These are phyloP conservation scores for Catostylus mosaicus DNA, from an alignment of 30 jellyfish, hydroid and myxozoan genomes.

Conservation along the genomic window DNA sequence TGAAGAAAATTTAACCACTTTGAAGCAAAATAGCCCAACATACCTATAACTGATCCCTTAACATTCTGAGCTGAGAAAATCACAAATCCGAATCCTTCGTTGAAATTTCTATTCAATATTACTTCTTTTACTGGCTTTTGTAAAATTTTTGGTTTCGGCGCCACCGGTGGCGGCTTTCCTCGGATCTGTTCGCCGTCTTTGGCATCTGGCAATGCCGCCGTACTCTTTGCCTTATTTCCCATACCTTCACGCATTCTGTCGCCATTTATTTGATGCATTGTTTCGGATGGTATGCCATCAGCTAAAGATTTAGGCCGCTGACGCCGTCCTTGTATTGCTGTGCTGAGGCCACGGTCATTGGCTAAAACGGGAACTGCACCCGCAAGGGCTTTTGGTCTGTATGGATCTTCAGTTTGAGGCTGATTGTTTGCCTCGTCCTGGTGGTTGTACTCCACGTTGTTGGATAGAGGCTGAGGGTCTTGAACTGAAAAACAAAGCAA, in stretches of 20 bases:
- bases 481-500: too few relatives aligned
- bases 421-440: background rate
- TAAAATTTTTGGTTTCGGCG: conserved; percentile 81
- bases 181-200: conserved; percentile 55
- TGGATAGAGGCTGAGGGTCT: background rate
- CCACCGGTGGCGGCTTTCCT: conserved; percentile 90
- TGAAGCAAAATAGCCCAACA: background rate
- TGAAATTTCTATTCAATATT: conserved; percentile 68
- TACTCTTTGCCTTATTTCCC: conserved; percentile 72
- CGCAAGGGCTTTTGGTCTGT: conserved; percentile 41
- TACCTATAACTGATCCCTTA: conserved; percentile 96
- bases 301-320: conserved; percentile 76
- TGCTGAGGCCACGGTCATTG: conserved; percentile 46
- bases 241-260: conserved; percentile 51
- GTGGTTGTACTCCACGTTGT: background rate
- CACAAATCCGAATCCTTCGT: conserved; percentile 99
- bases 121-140: conserved; percentile 74
- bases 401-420: conserved; percentile 20
- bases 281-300: conserved; percentile 71
- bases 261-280: conserved; percentile 56
- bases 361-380: conserved; percentile 61
- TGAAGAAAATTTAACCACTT: background rate
- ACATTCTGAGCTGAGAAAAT: conserved; percentile 87
- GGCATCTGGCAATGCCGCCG: conserved; percentile 69
- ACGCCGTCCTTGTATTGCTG: conserved; percentile 42